Evolutionary conservation across 1,140 invertebrate species (phyloP).

Genomic region (Heliconius nattereri): DNA sequence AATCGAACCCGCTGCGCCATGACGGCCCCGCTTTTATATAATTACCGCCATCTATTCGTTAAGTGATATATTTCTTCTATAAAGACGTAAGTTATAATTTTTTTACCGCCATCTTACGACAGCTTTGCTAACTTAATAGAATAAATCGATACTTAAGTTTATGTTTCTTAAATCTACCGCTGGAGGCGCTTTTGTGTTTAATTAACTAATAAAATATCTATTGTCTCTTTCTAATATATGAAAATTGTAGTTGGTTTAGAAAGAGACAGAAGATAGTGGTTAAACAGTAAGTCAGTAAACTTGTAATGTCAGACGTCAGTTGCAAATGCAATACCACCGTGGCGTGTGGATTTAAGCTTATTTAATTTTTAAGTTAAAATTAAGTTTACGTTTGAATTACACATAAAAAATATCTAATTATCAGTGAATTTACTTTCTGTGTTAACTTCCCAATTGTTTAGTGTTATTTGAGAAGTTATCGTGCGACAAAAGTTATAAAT

Average conservation of each 20-base stretch:
- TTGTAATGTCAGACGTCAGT: conserved; percentile 49
- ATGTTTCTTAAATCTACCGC: conserved; percentile 7
- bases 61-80: not conserved
- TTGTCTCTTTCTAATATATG: conserved; percentile 29
- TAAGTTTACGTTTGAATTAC: conserved; percentile 41
- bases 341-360: conserved; percentile 34
- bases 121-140: not conserved
- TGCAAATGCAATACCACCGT: conserved; percentile 46
- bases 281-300: conserved; percentile 38
- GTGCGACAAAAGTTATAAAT: conserved; percentile 21
- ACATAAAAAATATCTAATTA: conserved; percentile 11
- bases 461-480: conserved; percentile 51
- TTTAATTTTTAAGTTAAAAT: conserved; percentile 35
- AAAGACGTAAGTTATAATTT: not conserved
- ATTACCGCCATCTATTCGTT: conserved; percentile 18
- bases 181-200: not conserved
- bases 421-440: conserved; percentile 11
- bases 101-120: conserved; percentile 24
- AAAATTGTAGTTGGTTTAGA: not conserved
- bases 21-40: not conserved
- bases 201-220: not conserved
- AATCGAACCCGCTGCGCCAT: too few relatives aligned
- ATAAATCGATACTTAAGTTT: conserved; percentile 24
- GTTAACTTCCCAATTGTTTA: conserved; percentile 15
- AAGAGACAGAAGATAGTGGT: conserved; percentile 26